These are phyloP conservation scores for Zygaena filipendulae DNA, from an alignment of 2,888 invertebrate genomes.

Conservation along the genomic window DNA sequence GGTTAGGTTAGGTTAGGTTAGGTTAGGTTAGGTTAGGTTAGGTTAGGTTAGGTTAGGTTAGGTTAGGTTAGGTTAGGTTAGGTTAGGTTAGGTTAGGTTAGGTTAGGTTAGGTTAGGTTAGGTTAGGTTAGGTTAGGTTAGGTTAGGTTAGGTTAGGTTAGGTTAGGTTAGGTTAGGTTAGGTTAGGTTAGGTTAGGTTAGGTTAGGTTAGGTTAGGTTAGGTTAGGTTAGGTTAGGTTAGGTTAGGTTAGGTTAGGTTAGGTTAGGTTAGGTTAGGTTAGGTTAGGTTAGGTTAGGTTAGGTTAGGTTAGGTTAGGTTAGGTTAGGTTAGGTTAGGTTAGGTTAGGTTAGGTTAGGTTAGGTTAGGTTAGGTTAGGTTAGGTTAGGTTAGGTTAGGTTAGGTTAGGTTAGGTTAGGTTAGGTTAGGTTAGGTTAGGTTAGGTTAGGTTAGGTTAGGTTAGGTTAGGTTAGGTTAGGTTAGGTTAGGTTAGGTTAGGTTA, in stretches of 20 bases:
- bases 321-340: too few species aligned
- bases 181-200: slow-evolving; percentile 6
- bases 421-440: too few species aligned
- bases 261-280: too few species aligned
- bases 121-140: slow-evolving; percentile 6
- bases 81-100: slow-evolving; percentile 6
- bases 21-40: slow-evolving; percentile 6
- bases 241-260: slow-evolving; percentile 4
- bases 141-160: slow-evolving; percentile 4
- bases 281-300: too few species aligned
- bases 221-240: slow-evolving; percentile 4
- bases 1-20: slow-evolving; percentile 7
- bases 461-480: too few species aligned
- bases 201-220: slow-evolving; percentile 4
- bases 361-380: too few species aligned
- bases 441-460: too few species aligned
- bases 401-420: too few species aligned
- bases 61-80: slow-evolving; percentile 5
- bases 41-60: slow-evolving; percentile 6
- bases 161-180: slow-evolving; percentile 6
- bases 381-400: too few species aligned
- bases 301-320: too few species aligned
- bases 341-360: too few species aligned
- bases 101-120: slow-evolving; percentile 6
- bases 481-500: too few species aligned